Base-by-base conservation (phyloP, 2,113 vertebrate species). In the Vulpes ferrilata region DNA sequence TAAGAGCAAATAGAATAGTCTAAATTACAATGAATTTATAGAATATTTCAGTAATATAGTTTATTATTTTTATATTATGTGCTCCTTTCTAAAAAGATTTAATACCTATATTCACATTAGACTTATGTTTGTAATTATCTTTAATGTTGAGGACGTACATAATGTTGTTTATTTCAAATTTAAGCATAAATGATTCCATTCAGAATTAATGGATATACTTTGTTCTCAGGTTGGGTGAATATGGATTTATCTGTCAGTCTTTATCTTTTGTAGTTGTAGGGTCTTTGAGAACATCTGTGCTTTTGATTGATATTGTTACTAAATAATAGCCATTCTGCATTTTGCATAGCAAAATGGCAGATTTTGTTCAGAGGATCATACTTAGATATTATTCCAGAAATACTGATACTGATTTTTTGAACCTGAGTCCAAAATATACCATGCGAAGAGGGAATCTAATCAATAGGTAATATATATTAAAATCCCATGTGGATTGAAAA, bases 391-490 rank as follows among this genome's bases (percentile, higher is more conserved):
- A 30, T 88, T 89, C 27, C 76, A 96, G 60, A 96, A 80, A 65
- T 94, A 94, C 15, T 59, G 19, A 17, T 22, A 83, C 17, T 95
- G 22, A 71, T 43, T 27, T 64, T 71, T 96, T 62, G 25, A 32
- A 89, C 83, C 11, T 20, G 32, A 62, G 60, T 92, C n/a, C n/a
- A 84, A 89, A 85, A 57, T 90, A 64, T 7, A 71, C 85, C 79
- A 30, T 53, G 19, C 64, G 22, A 48, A 60, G 51, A 67, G 10
- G n/a, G 91, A 93, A 89, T 51, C n/a, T 17, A 71, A 30, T 81
- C 16, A 95, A 30, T 73, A 93, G 32, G 35, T 88, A 96, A 76
- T 79, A 78, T 55, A 78, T 82, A n/a, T 73, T 96, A 97, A 93
- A 96, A 85, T 95, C 38, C 16, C 73, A 71, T 76, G 5, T 95